These are phyloP conservation scores for Alexandromys fortis DNA, from an alignment of 2,113 vertebrate genomes.

Conservation along the genomic window DNA sequence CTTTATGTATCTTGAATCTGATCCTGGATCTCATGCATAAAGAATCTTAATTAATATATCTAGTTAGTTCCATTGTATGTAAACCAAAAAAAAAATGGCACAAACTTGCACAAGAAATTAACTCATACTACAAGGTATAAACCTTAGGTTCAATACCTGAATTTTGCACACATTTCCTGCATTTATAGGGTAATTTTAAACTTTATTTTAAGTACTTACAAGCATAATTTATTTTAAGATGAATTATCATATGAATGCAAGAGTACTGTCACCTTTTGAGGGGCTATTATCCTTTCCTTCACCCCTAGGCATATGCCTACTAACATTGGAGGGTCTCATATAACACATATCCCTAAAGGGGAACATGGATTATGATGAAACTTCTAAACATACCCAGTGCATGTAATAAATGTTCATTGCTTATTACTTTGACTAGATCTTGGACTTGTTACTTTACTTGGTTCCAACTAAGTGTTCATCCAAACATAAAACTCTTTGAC, in stretches of 20 bases:
- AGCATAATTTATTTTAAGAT: conserved; percentile 31
- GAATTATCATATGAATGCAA: not conserved
- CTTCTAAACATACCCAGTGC: conserved; percentile 17
- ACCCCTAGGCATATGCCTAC: not conserved
- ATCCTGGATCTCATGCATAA: not conserved
- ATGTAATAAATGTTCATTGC: not conserved
- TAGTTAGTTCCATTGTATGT: not conserved
- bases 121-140: conserved; percentile 31
- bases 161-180: conserved; percentile 15
- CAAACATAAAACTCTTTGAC: conserved; percentile 63
- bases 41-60: not conserved
- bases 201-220: not conserved
- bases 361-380: conserved; percentile 17
- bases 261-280: conserved; percentile 4
- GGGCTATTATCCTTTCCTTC: conserved; percentile 4
- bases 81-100: conserved; percentile 32
- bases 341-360: conserved; percentile 11
- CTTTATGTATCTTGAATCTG: not conserved
- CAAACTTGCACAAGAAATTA: not conserved
- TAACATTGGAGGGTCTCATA: conserved; percentile 3
- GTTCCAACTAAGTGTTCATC: conserved; percentile 47
- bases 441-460: conserved; percentile 44
- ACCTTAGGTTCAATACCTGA: not conserved
- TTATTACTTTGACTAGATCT: conserved; percentile 70
- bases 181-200: conserved; percentile 12